Evolutionary conservation across 2,888 invertebrate genomes (phyloP).

Genomic region (Lasioglossum oenotherae): DNA sequence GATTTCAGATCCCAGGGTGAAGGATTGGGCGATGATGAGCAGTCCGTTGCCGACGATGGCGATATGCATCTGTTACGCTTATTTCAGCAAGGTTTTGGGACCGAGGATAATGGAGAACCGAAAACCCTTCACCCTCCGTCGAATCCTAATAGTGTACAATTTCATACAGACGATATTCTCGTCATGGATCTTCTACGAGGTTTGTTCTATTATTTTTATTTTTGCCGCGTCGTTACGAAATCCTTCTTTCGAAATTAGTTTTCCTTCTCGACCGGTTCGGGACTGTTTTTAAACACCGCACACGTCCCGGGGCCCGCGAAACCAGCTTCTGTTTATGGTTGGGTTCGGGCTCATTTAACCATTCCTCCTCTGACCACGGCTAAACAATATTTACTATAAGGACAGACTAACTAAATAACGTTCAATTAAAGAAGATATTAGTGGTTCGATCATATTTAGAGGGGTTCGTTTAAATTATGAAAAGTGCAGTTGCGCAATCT

Average conservation of each 20-base stretch:
- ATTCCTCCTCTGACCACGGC: not conserved
- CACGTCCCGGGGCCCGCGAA: not conserved
- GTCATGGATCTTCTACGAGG: slow-evolving; percentile 96
- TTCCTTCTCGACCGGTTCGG: not conserved
- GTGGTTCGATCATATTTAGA: not conserved
- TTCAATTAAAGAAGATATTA: no score
- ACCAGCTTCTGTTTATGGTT: not conserved
- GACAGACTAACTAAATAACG: not conserved
- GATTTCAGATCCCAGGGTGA: slow-evolving; percentile 93
- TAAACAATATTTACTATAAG: not conserved
- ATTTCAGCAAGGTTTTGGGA: slow-evolving; percentile 92
- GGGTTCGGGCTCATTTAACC: not conserved
- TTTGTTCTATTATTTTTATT: slow-evolving; percentile 83
- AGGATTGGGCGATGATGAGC: slow-evolving; percentile 95
- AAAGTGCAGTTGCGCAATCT: no score
- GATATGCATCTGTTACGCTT: slow-evolving; percentile 93
- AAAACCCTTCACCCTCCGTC: slow-evolving; percentile 93
- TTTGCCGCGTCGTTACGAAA: no score
- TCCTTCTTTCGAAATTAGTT: not conserved
- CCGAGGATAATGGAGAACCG: slow-evolving; percentile 95
- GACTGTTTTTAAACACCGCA: not conserved
- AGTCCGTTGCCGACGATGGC: slow-evolving; percentile 94
- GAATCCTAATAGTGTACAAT: slow-evolving; percentile 93
- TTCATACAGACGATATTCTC: slow-evolving; percentile 95
- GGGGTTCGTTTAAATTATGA: no score